Evolutionary conservation across 2,888 invertebrate genomes (phyloP).

Genomic region (Zhengitettix transpicula): DNA sequence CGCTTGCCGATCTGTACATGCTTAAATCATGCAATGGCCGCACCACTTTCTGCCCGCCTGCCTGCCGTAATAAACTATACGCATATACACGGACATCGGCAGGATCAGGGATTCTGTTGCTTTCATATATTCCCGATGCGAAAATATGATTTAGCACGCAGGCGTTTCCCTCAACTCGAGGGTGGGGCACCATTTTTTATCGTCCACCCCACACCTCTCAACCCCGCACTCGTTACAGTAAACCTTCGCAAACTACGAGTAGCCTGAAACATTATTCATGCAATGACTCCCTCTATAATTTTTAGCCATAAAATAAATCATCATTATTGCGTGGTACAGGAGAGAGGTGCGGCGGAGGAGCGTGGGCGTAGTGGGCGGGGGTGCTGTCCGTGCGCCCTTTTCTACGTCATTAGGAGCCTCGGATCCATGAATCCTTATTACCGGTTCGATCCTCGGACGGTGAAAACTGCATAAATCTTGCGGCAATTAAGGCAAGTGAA

Average conservation of each 20-base stretch:
- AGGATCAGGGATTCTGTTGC: background rate
- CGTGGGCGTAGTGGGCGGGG: background rate
- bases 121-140: conserved; percentile 3
- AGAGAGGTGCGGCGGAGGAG: conserved; percentile 17
- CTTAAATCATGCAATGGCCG: background rate
- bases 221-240: conserved; percentile 12
- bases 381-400: too few species aligned
- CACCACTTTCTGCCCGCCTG: background rate
- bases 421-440: too few species aligned
- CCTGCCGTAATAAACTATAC: background rate
- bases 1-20: background rate
- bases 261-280: conserved; percentile 11
- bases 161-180: conserved; percentile 1
- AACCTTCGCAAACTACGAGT: conserved; percentile 3
- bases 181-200: conserved; percentile 19
- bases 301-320: conserved; percentile 40
- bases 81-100: background rate
- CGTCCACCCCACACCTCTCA: conserved; percentile 10
- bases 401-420: too few species aligned
- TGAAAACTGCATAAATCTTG: too few species aligned
- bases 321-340: conserved; percentile 35
- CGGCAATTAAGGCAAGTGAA: too few species aligned
- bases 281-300: conserved; percentile 27
- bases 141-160: conserved; percentile 9
- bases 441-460: too few species aligned